Evolutionary conservation across 2,888 invertebrate genomes (phyloP).

Genomic region (Macroteleia sp.): DNA sequence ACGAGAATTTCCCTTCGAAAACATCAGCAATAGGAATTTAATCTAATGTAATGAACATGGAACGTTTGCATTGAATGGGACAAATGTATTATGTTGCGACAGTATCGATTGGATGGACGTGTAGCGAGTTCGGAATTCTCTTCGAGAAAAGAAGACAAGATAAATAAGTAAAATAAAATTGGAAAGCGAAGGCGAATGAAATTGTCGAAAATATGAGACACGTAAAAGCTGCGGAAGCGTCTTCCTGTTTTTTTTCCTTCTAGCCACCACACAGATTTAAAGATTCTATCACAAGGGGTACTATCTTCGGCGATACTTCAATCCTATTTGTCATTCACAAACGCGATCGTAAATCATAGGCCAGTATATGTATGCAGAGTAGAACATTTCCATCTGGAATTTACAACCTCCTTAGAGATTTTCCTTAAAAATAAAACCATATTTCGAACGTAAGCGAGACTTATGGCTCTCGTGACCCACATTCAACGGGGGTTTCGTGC

Average conservation of each 20-base stretch:
- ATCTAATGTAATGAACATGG: constrained; percentile 16
- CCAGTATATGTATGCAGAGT: constrained; percentile 64
- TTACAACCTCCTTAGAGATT: constrained; percentile 68
- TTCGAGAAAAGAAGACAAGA: background rate
- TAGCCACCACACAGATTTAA: constrained; percentile 37
- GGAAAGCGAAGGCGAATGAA: background rate
- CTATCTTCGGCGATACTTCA: constrained; percentile 40
- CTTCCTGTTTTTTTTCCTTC: no score
- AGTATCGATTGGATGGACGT: constrained; percentile 12
- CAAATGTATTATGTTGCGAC: constrained; percentile 17
- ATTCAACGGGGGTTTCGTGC: constrained; percentile 41
- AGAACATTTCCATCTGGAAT: constrained; percentile 70
- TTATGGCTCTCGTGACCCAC: constrained; percentile 69
- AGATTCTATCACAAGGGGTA: constrained; percentile 20
- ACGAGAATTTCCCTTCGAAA: no score
- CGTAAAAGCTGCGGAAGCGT: constrained; percentile 1
- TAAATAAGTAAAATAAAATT: constrained; percentile 2
- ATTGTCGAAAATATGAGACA: constrained; percentile 14
- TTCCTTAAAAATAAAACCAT: constrained; percentile 71
- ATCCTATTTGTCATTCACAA: constrained; percentile 69
- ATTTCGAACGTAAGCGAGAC: constrained; percentile 72
- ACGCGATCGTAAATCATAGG: constrained; percentile 70
- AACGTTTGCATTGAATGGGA: constrained; percentile 11
- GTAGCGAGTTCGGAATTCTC: background rate
- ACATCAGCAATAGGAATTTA: constrained; percentile 10